A percentile compares a stretch with the other conserved stretches of the same genome.
Conservation (phyloP, 2,113 vertebrate species). For the Ochotona princeps region DNA sequence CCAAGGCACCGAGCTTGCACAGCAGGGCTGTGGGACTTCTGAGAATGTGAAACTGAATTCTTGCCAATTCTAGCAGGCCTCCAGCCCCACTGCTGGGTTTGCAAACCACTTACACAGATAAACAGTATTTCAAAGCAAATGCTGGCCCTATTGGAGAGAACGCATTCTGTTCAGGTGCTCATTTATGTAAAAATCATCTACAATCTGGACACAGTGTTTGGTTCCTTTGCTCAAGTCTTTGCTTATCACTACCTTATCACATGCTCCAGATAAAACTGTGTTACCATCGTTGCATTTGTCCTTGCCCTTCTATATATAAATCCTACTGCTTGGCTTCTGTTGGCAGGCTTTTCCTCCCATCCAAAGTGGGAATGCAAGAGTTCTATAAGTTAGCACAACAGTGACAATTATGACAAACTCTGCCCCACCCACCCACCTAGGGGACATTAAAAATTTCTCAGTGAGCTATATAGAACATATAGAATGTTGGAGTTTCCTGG, state of each 20-base stretch:
- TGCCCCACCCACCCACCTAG: background rate
- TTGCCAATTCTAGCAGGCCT: background rate
- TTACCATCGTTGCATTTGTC: background rate
- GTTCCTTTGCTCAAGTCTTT: background rate
- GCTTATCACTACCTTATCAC: background rate
- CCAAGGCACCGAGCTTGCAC: slow-evolving; percentile 11
- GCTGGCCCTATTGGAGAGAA: background rate
- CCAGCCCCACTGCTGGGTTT: background rate
- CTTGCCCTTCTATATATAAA: background rate
- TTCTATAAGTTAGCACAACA: background rate
- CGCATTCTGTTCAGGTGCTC: background rate
- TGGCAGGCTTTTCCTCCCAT: background rate
- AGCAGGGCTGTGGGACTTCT: background rate
- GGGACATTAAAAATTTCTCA: background rate
- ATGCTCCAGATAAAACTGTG: background rate
- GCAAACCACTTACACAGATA: background rate
- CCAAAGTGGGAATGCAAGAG: background rate
- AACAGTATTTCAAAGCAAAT: background rate
- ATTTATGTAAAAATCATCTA: background rate
- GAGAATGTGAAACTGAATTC: background rate
- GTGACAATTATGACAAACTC: background rate
- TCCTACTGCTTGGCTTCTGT: background rate
- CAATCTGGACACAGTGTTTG: background rate
- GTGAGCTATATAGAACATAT: background rate
- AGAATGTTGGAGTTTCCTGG: background rate